A percentile compares a stretch with the other conserved stretches of the same genome.
These are phyloP conservation scores for Datnioides undecimradiatus DNA, from an alignment of 2,113 vertebrate genomes.

Conservation along the genomic window DNA sequence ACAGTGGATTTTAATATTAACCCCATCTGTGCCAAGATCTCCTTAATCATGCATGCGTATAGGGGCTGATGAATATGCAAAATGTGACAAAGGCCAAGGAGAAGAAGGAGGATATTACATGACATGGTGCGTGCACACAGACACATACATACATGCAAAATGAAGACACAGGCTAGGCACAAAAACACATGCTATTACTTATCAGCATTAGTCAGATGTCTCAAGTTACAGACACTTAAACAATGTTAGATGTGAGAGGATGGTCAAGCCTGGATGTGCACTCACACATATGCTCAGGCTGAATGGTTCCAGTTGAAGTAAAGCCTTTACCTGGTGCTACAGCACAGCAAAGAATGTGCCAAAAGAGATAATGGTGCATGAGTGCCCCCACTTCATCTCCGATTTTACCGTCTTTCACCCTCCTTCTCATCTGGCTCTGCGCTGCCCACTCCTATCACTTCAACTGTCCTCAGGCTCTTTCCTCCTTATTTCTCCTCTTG, in stretches of 20 bases:
- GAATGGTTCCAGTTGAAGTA: not conserved
- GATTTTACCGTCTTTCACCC: conserved; percentile 18
- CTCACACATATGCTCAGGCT: not conserved
- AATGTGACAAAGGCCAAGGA: conserved; percentile 38
- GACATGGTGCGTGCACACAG: not conserved
- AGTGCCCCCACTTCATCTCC: conserved; percentile 43
- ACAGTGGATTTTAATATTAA: conserved; percentile 60
- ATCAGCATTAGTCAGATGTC: not conserved
- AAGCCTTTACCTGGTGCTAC: conserved; percentile 30
- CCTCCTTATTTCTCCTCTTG: conserved; percentile 49
- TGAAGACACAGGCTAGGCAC: no score
- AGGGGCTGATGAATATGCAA: conserved; percentile 54
- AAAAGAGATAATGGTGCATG: conserved; percentile 28
- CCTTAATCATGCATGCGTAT: conserved; percentile 58
- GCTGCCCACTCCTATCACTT: conserved; percentile 61
- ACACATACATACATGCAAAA: not conserved
- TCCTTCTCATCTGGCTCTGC: conserved; percentile 35
- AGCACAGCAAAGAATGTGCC: conserved; percentile 33
- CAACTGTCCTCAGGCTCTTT: conserved; percentile 58
- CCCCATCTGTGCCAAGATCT: conserved; percentile 31
- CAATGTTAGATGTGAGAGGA: not conserved
- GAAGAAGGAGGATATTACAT: not conserved
- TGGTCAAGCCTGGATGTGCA: not conserved
- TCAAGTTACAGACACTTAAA: not conserved
- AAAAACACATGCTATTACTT: no score